Conservation (phyloP, 35 echinoderm and acorn worm genomes). For the Chiridota heheva region DNA sequence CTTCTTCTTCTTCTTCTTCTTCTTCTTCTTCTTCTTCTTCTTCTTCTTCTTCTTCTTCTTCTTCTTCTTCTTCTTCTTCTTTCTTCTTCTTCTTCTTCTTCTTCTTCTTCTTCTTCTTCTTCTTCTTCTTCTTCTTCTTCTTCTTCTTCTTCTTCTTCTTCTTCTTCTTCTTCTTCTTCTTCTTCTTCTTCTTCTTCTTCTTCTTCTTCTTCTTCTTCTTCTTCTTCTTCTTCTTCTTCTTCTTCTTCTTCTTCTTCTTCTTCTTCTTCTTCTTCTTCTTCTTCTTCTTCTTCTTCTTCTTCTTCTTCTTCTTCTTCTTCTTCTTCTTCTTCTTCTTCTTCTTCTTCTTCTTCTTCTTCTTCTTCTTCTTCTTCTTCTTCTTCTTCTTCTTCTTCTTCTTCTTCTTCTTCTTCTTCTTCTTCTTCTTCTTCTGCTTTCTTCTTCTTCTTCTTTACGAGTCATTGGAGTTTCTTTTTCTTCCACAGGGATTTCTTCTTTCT, state of each 20-base stretch:
- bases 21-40: not conserved
- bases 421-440: too few species aligned
- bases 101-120: not conserved
- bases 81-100: not conserved
- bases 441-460: too few species aligned
- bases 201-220: not conserved
- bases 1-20: not conserved
- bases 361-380: not conserved
- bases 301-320: not conserved
- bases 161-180: not conserved
- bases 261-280: constrained; percentile 1
- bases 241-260: not conserved
- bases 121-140: not conserved
- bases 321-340: not conserved
- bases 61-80: not conserved
- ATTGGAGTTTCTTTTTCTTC: too few species aligned
- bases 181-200: not conserved
- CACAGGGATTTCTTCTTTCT: too few species aligned
- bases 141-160: not conserved
- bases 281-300: constrained; percentile 1
- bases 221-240: not conserved
- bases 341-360: not conserved
- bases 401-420: not conserved
- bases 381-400: not conserved
- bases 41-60: not conserved